Conservation (phyloP, 2,113 vertebrate genomes). For the Silurus meridionalis region DNA sequence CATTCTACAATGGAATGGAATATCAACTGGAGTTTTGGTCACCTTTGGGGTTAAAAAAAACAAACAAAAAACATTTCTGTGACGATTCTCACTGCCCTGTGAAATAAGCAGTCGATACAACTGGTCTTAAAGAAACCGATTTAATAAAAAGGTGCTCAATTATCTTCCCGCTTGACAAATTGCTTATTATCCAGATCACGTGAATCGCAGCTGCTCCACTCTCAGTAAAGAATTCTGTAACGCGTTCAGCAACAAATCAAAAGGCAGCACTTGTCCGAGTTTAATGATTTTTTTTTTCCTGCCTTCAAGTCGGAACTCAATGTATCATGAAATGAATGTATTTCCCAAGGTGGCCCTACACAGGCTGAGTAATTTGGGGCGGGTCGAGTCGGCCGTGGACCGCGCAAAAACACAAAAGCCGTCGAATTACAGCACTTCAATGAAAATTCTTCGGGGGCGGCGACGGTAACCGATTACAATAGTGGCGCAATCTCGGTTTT, state of each 20-base stretch:
- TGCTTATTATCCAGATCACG: slow-evolving; percentile 39
- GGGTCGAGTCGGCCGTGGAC: slow-evolving; percentile 15
- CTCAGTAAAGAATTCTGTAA: slow-evolving; percentile 24
- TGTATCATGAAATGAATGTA: slow-evolving; percentile 48
- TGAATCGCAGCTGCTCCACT: neutral
- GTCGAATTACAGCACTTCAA: slow-evolving; percentile 19
- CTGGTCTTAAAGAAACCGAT: neutral
- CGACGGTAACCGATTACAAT: neutral
- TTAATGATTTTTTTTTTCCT: slow-evolving; percentile 33
- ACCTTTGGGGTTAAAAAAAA: no score
- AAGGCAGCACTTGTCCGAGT: slow-evolving; percentile 37
- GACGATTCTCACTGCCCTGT: neutral
- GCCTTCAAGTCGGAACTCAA: slow-evolving; percentile 14
- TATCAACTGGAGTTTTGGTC: neutral
- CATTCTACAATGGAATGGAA: neutral
- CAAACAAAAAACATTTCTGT: no score
- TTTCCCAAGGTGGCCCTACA: slow-evolving; percentile 32
- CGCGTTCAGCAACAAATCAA: slow-evolving; percentile 35
- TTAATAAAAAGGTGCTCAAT: slow-evolving; percentile 4
- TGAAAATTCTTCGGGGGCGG: slow-evolving; percentile 23
- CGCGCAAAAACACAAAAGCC: slow-evolving; percentile 6
- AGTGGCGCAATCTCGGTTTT: slow-evolving; percentile 4
- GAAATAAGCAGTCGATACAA: neutral
- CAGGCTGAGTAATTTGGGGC: slow-evolving; percentile 25
- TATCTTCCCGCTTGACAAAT: slow-evolving; percentile 11